These are phyloP conservation scores for Petrophora chlorosata DNA, from an alignment of 2,888 invertebrate species.

Conservation along the genomic window DNA sequence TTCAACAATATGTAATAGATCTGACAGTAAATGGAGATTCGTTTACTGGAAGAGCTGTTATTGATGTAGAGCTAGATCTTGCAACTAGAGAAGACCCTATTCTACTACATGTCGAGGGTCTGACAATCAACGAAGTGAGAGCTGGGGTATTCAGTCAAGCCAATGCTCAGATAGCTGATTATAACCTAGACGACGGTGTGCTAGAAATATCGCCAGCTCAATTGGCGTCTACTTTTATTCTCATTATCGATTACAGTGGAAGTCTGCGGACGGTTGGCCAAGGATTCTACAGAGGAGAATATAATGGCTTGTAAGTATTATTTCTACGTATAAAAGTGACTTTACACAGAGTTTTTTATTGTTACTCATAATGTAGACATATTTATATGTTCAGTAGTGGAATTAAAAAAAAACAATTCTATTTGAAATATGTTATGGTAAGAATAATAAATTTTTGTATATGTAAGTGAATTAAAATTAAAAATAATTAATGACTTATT, in stretches of 20 bases:
- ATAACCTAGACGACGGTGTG: constrained; percentile 35
- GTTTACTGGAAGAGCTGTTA: constrained; percentile 53
- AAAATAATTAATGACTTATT: too few species aligned
- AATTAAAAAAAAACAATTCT: too few species aligned
- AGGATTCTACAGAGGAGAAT: constrained; percentile 52
- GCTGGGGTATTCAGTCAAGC: constrained; percentile 49
- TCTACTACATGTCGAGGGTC: constrained; percentile 43
- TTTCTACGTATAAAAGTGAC: too few species aligned
- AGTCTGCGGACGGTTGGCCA: constrained; percentile 38
- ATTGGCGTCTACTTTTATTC: constrained; percentile 40
- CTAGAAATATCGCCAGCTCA: constrained; percentile 47
- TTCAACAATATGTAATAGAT: constrained; percentile 47
- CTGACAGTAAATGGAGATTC: constrained; percentile 46
- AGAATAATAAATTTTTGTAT: too few species aligned
- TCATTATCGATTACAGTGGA: constrained; percentile 59
- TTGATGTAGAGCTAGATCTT: constrained; percentile 43
- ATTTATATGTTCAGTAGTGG: too few species aligned
- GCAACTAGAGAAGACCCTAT: constrained; percentile 49
- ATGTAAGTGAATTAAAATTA: too few species aligned
- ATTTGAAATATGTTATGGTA: too few species aligned
- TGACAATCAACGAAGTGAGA: constrained; percentile 46
- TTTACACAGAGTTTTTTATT: too few species aligned
- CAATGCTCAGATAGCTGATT: constrained; percentile 40
- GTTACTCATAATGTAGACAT: too few species aligned
- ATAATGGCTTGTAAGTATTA: constrained; percentile 24